Base-by-base conservation (phyloP, 2,113 vertebrate species). In the Rhinolophus sinicus region DNA sequence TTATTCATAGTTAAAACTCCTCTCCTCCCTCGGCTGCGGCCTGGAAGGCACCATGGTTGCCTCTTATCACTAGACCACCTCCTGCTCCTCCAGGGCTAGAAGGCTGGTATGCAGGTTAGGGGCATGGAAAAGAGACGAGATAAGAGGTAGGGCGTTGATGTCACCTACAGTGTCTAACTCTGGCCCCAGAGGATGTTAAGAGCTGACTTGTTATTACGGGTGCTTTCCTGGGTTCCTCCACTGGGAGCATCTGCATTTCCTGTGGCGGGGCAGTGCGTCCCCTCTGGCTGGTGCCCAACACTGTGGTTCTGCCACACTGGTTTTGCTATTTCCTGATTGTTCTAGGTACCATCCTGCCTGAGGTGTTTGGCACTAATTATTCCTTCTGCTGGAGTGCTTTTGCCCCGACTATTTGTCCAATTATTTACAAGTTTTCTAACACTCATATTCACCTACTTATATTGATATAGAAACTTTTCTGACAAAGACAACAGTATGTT, bases 261-360 rank as follows among this genome's bases (percentile, higher is more conserved):
- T n/a, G 40, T 44, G 64, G 35, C 21, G n/a, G 47, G 22, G 22
- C 6, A 2, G 4, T 70, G 33, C 38, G 73, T 69, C 18, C 33
- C n/a, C 8, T 70, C 5, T 4, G 7, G 6, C 65, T 47, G 24
- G 35, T 0, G 1, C 18, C 62, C 5, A 0, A 50, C 13, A 22
- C 56, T 64, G 70, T 26, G 28, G n/a, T 62, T 8, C 18, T 33
- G 54, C 33, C 70, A 8, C 52, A 3, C 11, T 13, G 12, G 30
- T 28, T 76, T 1, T 19, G 8, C 35, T 38, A 28, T 30, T 86
- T n/a, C 16, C 82, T 56, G 38, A 65, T 6, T 0, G 1, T 22
- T 11, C n/a, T 15, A n/a, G 9, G 22, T 6, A 1, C 1, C 1
- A 3, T 35, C 35, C 28, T 3, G 4, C n/a, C 58, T 10, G n/a